Base-by-base conservation (phyloP, 2,113 vertebrate species). In the Colossoma macropomum region DNA sequence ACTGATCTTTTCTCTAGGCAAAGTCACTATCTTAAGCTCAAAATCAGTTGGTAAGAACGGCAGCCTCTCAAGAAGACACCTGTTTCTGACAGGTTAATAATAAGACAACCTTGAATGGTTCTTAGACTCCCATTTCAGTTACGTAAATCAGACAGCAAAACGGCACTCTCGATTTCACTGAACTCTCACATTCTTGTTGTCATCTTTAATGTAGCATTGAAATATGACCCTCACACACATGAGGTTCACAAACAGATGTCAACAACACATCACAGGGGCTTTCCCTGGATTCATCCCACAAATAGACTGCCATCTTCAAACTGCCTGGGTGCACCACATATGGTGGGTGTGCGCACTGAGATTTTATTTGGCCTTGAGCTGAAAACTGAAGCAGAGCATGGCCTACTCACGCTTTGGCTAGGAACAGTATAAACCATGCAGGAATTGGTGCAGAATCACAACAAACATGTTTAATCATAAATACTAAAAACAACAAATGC, bases 271-370 rank as follows among this genome's bases (percentile, higher is more conserved):
- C 50, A 82, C 60, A 52, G 48, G 60, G 60, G 27, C 63, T 60
- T 77, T 81, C 84, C 80, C 75, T 65, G 68, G 25, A 78, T 60
- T 54, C 23, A 45, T 32, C 66, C 0, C 70, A 19, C 25, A 75
- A 69, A 82, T 56, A 59, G 28, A 63, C 45, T 72, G n/a, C 45
- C 50, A 66, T 79, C 80, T 75, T 78, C 76, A 71, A 70, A 77
- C 27, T 15, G n/a, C 63, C 62, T 74, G 79, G 77, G 71, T 80
- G 76, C 75, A 78, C 28, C 63, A 25, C 63, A 70, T 77, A 76
- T 80, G 62, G 25, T 74, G 75, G 60, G 84, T 60, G 79, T 66
- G 69, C 81, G 72, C 32, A 56, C 27, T 30, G 27, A n/a, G 66
- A 82, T 75, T 75, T 74, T 50, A 82, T 65, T 15, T n/a, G 66